Base-by-base conservation (phyloP, 2,888 invertebrate species). In the Torymus auratus region DNA sequence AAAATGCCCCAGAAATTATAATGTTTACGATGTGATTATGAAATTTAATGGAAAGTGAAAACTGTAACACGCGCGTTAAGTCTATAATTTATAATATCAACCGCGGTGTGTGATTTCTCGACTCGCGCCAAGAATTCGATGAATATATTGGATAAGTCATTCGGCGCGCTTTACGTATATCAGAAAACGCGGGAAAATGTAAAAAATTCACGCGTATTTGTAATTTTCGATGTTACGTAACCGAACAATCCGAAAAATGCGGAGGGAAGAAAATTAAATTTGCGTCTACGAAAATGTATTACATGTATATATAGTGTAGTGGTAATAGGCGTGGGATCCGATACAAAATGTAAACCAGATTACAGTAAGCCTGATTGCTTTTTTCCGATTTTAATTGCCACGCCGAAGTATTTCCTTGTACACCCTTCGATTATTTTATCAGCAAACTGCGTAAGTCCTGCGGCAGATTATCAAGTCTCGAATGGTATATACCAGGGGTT, bases 31-130 rank as follows among this genome's bases (percentile, higher is more conserved):
- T 50, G 58, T 15, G 74, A 79, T 79, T 79, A 74, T 69, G 74
- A 79, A 74, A 79, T 74, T 79, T 69, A 69, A 79, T 64, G 58
- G 69, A 74, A 79, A 79, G 79, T 53, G 74, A 64, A 70, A 74
- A 69, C 23, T 62, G 56, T 41, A 64, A 61, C 73, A n/a, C 20
- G 14, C 23, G 52, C 62, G 13, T n/a, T 73, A 78, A 73, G 55
- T 62, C 56, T 41, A 67, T 72, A 79, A 79, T 80, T 74, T 80
- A 74, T 41, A 41, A 41, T 41, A 41, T 41, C 41, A 41, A 41
- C 41, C 41, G 41, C 7, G 5, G 3, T 3, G 41, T 28, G 7
- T 56, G 55, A 41, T 78, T 53, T 72, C 53, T 64, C 14, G 23
- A 65, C 20, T 58, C 7, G 15, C 13, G 41, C 14, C 70, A 61